Evolutionary conservation across 1,140 invertebrate genomes (phyloP).

Genomic region (Alviniconcha marisindica): DNA sequence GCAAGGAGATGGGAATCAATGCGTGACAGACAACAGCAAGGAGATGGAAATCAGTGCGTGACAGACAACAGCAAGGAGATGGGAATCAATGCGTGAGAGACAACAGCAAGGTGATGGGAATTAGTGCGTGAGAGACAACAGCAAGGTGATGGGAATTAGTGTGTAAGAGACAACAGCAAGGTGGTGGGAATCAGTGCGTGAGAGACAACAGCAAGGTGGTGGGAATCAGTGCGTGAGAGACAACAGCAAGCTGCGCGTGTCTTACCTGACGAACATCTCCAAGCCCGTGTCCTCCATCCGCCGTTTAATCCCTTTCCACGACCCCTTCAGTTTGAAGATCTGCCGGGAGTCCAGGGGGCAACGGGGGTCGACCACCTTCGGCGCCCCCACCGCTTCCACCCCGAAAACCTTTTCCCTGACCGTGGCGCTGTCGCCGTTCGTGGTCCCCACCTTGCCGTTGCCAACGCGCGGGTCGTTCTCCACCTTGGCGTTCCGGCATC

Average conservation of each 20-base stretch:
- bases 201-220: background rate
- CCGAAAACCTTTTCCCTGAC: no score
- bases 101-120: no score
- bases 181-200: background rate
- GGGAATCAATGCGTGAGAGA: no score
- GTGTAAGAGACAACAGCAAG: background rate
- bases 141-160: background rate
- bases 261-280: conserved; percentile 68
- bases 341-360: conserved; percentile 59
- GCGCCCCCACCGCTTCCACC: background rate
- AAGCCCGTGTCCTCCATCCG: conserved; percentile 66
- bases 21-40: no score
- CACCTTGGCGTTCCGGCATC: conserved; percentile 19
- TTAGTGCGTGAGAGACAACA: no score
- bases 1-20: no score
- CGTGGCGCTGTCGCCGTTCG: background rate
- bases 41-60: no score
- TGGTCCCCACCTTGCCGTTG: background rate
- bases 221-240: background rate
- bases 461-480: background rate
- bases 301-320: conserved; percentile 68
- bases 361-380: conserved; percentile 47
- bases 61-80: no score
- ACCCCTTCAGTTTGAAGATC: conserved; percentile 64
- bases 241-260: background rate